Percentiles rank a stretch among this genome's conserved stretches.
Evolutionary conservation across 2,888 invertebrate species (phyloP).

Genomic region (Salticus scenicus): DNA sequence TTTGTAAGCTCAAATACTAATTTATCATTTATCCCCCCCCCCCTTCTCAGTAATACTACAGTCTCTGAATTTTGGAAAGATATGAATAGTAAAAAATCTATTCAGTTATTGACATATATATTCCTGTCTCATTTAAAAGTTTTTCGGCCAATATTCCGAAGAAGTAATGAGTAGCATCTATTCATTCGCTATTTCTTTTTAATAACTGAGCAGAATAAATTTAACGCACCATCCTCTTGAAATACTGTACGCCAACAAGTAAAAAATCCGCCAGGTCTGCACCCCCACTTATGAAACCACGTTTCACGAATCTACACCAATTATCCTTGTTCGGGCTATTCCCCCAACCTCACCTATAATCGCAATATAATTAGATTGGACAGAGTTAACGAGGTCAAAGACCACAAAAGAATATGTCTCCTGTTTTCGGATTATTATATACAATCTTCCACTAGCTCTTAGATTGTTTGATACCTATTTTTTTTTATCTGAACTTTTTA

Average conservation of each 20-base stretch:
- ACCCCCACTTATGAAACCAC: background rate
- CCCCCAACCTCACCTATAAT: constrained; percentile 35
- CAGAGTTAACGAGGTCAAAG: constrained; percentile 57
- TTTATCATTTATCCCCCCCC: too few relatives aligned
- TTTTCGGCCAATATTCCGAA: too few relatives aligned
- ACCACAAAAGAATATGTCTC: constrained; percentile 33
- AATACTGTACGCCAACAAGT: constrained; percentile 34
- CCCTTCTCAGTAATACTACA: too few relatives aligned
- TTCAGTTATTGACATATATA: too few relatives aligned
- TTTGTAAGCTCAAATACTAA: too few relatives aligned
- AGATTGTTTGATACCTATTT: background rate
- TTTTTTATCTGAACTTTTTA: background rate
- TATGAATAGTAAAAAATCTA: too few relatives aligned
- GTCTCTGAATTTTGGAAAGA: too few relatives aligned
- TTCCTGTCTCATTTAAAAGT: too few relatives aligned
- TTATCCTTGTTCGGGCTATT: constrained; percentile 35
- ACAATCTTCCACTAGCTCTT: constrained; percentile 18
- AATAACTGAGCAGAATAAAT: too few relatives aligned
- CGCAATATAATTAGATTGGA: constrained; percentile 60
- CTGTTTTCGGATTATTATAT: constrained; percentile 19
- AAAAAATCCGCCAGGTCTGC: constrained; percentile 31
- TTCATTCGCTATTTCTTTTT: too few relatives aligned
- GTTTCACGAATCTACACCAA: constrained; percentile 24
- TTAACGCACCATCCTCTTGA: background rate
- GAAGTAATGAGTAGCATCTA: too few relatives aligned